Evolutionary conservation across 2,888 invertebrate species (phyloP).

Genomic region (Tribolium freemani): DNA sequence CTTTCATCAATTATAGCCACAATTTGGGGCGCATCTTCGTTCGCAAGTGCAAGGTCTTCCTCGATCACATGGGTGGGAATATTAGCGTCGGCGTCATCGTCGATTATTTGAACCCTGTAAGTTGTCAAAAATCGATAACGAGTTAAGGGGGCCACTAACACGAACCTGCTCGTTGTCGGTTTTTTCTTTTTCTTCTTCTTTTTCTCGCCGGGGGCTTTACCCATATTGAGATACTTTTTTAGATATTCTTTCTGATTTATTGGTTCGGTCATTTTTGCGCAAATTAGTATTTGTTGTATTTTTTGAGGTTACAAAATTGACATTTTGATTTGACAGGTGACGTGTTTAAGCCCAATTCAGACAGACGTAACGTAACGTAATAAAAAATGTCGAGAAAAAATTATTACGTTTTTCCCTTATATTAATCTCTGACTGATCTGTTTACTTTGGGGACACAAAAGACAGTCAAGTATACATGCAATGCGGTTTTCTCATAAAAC

Average conservation of each 20-base stretch:
- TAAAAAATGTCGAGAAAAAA: not conserved
- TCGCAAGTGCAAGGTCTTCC: conserved; percentile 78
- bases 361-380: not conserved
- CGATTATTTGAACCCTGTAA: conserved; percentile 84
- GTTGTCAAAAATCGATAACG: conserved; percentile 20
- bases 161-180: not conserved
- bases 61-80: conserved; percentile 75
- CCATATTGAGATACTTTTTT: conserved; percentile 80
- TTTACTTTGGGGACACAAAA: too few relatives aligned
- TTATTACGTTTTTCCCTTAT: too few relatives aligned
- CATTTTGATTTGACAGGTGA: not conserved
- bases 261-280: not conserved
- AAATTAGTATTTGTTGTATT: not conserved
- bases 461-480: too few relatives aligned
- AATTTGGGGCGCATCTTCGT: conserved; percentile 93
- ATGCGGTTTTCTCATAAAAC: too few relatives aligned
- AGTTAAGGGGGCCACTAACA: not conserved
- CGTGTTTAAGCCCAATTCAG: not conserved
- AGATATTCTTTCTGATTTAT: conserved; percentile 84
- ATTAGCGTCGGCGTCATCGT: conserved; percentile 81
- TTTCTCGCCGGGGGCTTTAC: conserved; percentile 75
- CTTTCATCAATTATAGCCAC: conserved; percentile 90
- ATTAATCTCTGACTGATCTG: too few relatives aligned
- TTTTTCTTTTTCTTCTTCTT: conserved; percentile 75
- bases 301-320: not conserved